phyloP scores from a whole-genome alignment of 2,113 vertebrate species.

The Nymphicus hollandicus region DNA sequence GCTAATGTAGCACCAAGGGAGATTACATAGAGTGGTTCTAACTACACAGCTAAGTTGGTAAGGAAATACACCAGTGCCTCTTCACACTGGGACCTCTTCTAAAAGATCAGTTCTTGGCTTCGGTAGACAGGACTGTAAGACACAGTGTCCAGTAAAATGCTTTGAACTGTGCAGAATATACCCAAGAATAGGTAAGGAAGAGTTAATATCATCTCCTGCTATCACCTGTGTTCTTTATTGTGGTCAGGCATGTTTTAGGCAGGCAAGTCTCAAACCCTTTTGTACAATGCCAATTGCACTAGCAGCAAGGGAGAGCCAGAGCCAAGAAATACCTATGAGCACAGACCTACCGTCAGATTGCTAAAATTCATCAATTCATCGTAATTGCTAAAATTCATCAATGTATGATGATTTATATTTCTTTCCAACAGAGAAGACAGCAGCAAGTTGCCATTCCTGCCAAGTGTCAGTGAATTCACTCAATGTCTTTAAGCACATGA shows the following conservation, averaged over 20 bases:
- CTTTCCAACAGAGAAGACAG: not conserved
- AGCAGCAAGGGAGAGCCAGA: not conserved
- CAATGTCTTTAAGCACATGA: not conserved
- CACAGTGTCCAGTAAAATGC: not conserved
- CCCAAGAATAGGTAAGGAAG: not conserved
- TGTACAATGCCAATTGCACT: not conserved
- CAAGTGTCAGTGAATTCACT: not conserved
- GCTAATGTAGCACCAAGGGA: not conserved
- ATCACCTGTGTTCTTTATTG: not conserved
- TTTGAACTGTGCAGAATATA: not conserved
- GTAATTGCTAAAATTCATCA: not conserved
- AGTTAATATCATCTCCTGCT: not conserved
- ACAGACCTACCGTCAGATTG: not conserved
- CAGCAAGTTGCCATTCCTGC: not conserved
- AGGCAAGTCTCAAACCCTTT: not conserved
- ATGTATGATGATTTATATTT: not conserved
- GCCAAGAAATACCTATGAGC: not conserved
- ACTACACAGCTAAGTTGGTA: not conserved
- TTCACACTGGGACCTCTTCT: not conserved
- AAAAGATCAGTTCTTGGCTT: not conserved
- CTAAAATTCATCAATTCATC: not conserved
- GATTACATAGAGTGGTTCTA: not conserved
- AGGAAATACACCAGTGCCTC: not conserved
- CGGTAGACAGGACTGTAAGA: not conserved
- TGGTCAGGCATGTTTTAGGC: not conserved